Conservation (phyloP, 2,888 invertebrate species). For the Sphecodes monilicornis region DNA sequence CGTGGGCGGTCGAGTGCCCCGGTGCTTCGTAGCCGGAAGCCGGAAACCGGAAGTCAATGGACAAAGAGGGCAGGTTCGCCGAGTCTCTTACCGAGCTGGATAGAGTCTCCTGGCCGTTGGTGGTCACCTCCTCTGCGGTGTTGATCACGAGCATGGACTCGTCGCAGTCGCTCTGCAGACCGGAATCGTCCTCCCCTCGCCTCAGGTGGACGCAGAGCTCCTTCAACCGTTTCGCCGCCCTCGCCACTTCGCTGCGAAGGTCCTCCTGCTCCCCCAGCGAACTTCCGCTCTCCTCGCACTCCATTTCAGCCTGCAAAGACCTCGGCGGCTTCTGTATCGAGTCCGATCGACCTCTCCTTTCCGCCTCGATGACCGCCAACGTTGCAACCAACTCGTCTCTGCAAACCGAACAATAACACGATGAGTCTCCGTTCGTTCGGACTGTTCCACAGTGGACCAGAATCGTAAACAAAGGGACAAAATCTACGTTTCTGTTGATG, state of each 20-base stretch:
- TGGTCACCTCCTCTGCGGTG: conserved; percentile 79
- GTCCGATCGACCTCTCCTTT: conserved; percentile 81
- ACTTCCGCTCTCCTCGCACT: conserved; percentile 89
- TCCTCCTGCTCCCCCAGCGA: conserved; percentile 85
- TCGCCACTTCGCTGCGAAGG: conserved; percentile 86
- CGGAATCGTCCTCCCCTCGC: conserved; percentile 89
- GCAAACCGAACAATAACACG: neutral
- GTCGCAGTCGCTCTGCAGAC: conserved; percentile 83
- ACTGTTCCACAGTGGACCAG: neutral
- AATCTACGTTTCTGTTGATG: neutral
- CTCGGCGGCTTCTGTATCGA: conserved; percentile 85
- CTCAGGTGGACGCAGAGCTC: conserved; percentile 90
- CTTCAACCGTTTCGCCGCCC: conserved; percentile 88
- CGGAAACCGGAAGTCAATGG: conserved; percentile 45
- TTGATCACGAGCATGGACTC: conserved; percentile 83
- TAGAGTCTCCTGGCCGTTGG: conserved; percentile 50
- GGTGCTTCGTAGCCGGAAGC: conserved; percentile 16
- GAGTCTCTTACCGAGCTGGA: conserved; percentile 46
- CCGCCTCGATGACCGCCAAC: conserved; percentile 84
- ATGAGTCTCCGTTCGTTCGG: neutral
- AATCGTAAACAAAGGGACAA: neutral
- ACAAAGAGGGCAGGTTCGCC: conserved; percentile 37
- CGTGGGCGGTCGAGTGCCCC: conserved; percentile 6
- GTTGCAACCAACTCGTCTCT: conserved; percentile 81
- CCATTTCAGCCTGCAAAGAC: conserved; percentile 96